Conservation (phyloP, 30 jellyfish, hydroid and myxozoan genomes). For the Turritopsis dohrnii region DNA sequence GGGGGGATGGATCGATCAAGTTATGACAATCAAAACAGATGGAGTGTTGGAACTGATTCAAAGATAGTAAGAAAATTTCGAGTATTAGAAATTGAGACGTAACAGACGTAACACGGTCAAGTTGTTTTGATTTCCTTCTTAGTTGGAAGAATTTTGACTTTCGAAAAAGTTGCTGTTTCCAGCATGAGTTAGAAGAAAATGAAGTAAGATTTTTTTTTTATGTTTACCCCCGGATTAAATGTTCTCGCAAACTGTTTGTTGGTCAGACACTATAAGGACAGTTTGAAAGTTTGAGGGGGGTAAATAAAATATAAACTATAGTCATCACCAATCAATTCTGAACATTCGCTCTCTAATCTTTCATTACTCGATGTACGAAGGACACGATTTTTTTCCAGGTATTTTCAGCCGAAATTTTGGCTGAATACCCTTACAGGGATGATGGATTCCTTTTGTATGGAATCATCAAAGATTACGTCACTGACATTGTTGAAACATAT, state of each 20-base stretch:
- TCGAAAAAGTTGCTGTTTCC: constrained; percentile 50
- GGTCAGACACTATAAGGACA: too few species aligned
- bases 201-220: too few species aligned
- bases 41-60: constrained; percentile 60
- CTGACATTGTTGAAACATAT: constrained; percentile 57
- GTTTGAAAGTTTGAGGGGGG: too few species aligned
- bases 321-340: constrained; percentile 1
- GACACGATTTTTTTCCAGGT: neutral
- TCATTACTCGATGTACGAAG: too few species aligned
- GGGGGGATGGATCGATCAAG: constrained; percentile 86
- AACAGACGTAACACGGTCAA: neutral
- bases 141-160: constrained; percentile 74
- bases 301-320: too few species aligned
- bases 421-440: constrained; percentile 90
- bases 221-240: too few species aligned
- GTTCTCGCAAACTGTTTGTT: too few species aligned
- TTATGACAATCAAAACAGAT: constrained; percentile 54
- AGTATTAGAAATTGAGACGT: neutral
- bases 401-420: constrained; percentile 33
- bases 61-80: constrained; percentile 54
- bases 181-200: constrained; percentile 44
- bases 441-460: constrained; percentile 62
- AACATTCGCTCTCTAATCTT: neutral
- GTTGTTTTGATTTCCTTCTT: neutral
- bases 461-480: constrained; percentile 58